Evolutionary conservation across 2,888 invertebrate genomes (phyloP).

Genomic region (Ariolimax columbianus): DNA sequence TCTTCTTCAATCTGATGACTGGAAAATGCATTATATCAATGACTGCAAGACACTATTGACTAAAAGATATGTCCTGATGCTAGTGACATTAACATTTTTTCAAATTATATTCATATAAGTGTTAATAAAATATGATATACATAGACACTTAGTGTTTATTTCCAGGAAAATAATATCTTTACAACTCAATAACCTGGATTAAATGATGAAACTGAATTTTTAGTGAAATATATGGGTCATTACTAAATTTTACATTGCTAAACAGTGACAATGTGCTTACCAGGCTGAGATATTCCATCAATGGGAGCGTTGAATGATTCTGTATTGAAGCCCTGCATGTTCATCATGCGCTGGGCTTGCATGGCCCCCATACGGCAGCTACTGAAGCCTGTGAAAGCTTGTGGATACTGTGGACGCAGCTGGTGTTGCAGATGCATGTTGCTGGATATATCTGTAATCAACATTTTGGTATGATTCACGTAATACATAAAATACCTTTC

Average conservation of each 20-base stretch:
- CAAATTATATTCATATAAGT: too few relatives aligned
- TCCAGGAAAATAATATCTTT: too few relatives aligned
- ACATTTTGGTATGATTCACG: background rate
- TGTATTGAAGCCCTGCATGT: slow-evolving; percentile 54
- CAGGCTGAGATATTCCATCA: slow-evolving; percentile 49
- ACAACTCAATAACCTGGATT: too few relatives aligned
- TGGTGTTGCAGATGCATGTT: slow-evolving; percentile 48
- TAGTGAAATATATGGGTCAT: too few relatives aligned
- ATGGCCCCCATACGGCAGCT: slow-evolving; percentile 60
- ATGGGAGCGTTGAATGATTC: slow-evolving; percentile 52
- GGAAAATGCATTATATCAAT: too few relatives aligned
- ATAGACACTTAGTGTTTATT: too few relatives aligned
- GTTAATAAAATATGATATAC: too few relatives aligned
- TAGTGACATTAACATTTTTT: too few relatives aligned
- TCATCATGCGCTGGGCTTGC: slow-evolving; percentile 56
- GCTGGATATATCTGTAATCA: slow-evolving; percentile 39
- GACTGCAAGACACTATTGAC: too few relatives aligned
- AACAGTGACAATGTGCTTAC: slow-evolving; percentile 19
- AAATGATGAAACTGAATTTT: too few relatives aligned
- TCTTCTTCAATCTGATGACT: too few relatives aligned
- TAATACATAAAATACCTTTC: background rate
- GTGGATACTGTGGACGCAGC: slow-evolving; percentile 52
- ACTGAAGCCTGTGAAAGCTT: slow-evolving; percentile 53
- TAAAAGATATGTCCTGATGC: too few relatives aligned
- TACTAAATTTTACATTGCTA: background rate